A percentile compares a stretch with the other conserved stretches of the same genome.
Conservation (phyloP, 2,888 invertebrate genomes). For the Agriotes lineatus region DNA sequence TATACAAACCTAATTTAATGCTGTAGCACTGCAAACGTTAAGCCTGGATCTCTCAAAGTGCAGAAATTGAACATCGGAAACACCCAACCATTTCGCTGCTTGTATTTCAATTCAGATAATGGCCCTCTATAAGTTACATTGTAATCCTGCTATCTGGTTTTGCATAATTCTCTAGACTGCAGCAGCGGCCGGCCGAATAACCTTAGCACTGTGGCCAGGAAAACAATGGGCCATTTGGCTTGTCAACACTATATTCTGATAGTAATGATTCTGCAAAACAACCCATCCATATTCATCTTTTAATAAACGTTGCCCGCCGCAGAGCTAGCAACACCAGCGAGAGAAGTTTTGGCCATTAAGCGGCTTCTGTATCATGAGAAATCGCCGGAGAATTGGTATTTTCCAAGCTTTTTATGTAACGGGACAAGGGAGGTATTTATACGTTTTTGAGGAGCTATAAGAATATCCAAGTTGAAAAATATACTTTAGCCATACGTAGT, state of each 20-base stretch:
- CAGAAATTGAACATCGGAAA: no score
- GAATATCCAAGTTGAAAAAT: no score
- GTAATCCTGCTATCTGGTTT: constrained; percentile 4
- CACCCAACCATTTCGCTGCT: background rate
- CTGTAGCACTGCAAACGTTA: no score
- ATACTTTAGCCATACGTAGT: no score
- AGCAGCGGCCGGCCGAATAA: constrained; percentile 27
- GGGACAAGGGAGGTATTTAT: no score
- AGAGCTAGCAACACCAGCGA: background rate
- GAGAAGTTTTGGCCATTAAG: background rate
- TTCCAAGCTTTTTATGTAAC: no score
- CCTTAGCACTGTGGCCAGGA: constrained; percentile 7
- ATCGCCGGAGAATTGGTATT: no score
- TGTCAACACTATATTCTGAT: constrained; percentile 24
- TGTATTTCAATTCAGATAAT: background rate
- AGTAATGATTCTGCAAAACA: constrained; percentile 22
- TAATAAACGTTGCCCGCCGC: constrained; percentile 17
- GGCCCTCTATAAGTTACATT: no score
- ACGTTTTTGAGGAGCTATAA: no score
- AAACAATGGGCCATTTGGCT: constrained; percentile 30
- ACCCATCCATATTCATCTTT: constrained; percentile 25
- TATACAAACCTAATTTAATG: no score
- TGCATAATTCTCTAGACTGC: constrained; percentile 18
- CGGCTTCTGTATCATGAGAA: background rate
- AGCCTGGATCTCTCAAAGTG: no score